A percentile compares a stretch with the other conserved stretches of the same genome.
Evolutionary conservation across 1,140 invertebrate species (phyloP).

Genomic region (Mylabris phalerata): DNA sequence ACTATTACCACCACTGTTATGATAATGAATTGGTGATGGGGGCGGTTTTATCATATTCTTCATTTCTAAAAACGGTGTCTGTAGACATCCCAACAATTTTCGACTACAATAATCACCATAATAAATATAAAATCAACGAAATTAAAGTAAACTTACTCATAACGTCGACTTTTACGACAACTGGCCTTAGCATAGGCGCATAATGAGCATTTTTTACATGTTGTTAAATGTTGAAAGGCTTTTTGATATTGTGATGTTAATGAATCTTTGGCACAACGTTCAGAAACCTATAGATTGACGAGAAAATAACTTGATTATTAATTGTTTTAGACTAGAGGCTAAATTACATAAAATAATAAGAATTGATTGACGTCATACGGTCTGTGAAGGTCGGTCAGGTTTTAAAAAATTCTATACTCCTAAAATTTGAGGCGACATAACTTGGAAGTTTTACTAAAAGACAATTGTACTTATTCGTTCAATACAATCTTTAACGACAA

Average conservation of each 20-base stretch:
- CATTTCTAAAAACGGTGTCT: slow-evolving; percentile 50
- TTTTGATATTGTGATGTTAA: slow-evolving; percentile 48
- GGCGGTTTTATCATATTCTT: slow-evolving; percentile 49
- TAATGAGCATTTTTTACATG: slow-evolving; percentile 52
- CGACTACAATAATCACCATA: slow-evolving; percentile 39
- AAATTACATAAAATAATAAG: no score
- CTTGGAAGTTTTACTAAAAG: no score
- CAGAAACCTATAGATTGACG: no score
- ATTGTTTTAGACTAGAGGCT: no score
- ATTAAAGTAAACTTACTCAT: slow-evolving; percentile 43
- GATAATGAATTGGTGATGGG: slow-evolving; percentile 35
- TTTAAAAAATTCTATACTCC: no score
- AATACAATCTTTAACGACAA: no score
- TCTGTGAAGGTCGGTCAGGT: no score
- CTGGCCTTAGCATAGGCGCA: slow-evolving; percentile 54
- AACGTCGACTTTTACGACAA: slow-evolving; percentile 48
- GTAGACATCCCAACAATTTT: slow-evolving; percentile 54
- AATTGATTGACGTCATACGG: no score
- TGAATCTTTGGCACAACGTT: slow-evolving; percentile 15
- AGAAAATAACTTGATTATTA: no score
- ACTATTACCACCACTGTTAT: background rate
- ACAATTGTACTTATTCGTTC: no score
- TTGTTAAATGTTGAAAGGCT: slow-evolving; percentile 47
- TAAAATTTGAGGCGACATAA: no score
- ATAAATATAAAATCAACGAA: background rate